phyloP scores from a whole-genome alignment of 1,140 invertebrate genomes.

The Melipona quadrifasciata region DNA sequence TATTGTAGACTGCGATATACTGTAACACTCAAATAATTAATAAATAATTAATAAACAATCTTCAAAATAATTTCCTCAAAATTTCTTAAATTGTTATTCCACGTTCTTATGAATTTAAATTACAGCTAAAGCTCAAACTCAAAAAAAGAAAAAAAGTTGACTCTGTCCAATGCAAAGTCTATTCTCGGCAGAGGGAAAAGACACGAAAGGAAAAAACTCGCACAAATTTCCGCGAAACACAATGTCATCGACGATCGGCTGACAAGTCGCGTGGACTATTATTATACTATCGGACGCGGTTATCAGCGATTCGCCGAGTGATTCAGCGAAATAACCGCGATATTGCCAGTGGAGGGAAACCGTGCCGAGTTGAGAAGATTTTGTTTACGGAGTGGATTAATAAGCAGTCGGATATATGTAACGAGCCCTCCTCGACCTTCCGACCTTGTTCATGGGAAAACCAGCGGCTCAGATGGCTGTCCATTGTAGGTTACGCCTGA shows the following conservation, averaged over 20 bases:
- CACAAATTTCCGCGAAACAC: not conserved
- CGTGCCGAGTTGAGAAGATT: constrained; percentile 17
- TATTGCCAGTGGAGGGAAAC: constrained; percentile 1
- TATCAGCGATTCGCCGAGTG: constrained; percentile 8
- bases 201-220: not conserved
- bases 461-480: constrained; percentile 31
- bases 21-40: too few species aligned
- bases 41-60: too few species aligned
- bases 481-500: constrained; percentile 36
- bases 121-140: too few species aligned
- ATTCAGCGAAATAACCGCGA: constrained; percentile 10
- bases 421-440: constrained; percentile 49
- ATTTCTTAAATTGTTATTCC: too few species aligned
- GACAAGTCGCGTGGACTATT: not conserved
- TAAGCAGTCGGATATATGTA: constrained; percentile 50
- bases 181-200: not conserved
- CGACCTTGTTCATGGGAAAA: constrained; percentile 51
- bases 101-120: too few species aligned
- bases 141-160: too few species aligned
- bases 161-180: too few species aligned
- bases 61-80: too few species aligned
- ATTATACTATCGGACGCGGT: too few species aligned
- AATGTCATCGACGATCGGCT: not conserved
- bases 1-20: too few species aligned
- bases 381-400: constrained; percentile 49